Base-by-base conservation (phyloP, 2,113 vertebrate species). In the Dicaeum eximium region DNA sequence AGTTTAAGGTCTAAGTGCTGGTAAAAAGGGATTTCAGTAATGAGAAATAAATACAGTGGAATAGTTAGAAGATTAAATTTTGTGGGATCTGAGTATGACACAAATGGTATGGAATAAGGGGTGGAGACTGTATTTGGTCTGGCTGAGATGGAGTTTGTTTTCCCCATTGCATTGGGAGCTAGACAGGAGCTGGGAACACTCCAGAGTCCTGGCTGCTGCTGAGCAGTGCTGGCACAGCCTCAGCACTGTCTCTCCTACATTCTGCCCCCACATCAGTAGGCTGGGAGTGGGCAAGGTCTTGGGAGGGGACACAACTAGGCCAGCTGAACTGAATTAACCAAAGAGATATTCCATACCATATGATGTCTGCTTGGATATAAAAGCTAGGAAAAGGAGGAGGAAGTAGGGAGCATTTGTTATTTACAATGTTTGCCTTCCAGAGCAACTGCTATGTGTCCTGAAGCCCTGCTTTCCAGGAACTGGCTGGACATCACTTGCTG, bases 401-500 rank as follows among this genome's bases (percentile, higher is more conserved):
- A 62, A 42, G 22, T 5, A 7, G 18, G 6, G 33, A 58, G 2
- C 7, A 20, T 23, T 56, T 0, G 2, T 60, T 48, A 27, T 61
- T 61, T 13, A 15, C 8, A 58, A 11, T 0, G 0, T 48, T 75
- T 67, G 47, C 53, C n/a, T 35, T 75, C 40, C n/a, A 38, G 54
- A 82, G 9, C 4, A 75, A 42, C 22, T 19, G 21, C 31, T 27
- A 9, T 1, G 0, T 11, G 11, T 82, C 6, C 30, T 54, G 47
- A 35, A 61, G 40, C 21, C 30, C 54, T 61, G 70, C 38, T 74
- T 82, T 40, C 25, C 3, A 1, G 24, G 17, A 38, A 75, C 47
- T 27, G n/a, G 25, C 21, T 0, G 0, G 25, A 11, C 18, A 69
- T 75, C 10, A 5, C 12, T 56, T 56, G 35, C 31, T 48, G 42